Percentiles rank a stretch among this genome's conserved stretches.
These are phyloP conservation scores for Magallana ariakensis DNA, from an alignment of 1,140 invertebrate genomes.

Conservation along the genomic window DNA sequence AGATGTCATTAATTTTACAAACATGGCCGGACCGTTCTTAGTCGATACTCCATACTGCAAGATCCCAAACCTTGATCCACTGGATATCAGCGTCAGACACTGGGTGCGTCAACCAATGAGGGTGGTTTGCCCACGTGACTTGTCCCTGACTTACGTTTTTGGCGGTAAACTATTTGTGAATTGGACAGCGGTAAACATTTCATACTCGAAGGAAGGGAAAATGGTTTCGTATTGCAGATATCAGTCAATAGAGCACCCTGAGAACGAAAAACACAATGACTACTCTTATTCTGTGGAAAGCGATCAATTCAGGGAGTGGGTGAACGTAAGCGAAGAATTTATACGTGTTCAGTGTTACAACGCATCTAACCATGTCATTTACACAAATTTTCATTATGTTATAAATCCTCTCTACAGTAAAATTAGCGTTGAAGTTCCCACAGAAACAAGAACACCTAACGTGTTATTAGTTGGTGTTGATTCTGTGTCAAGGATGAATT, in stretches of 20 bases:
- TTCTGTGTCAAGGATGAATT: conserved; percentile 91
- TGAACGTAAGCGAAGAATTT: conserved; percentile 68
- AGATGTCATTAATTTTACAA: too few species aligned
- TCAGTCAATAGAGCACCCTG: not conserved
- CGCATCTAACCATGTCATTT: conserved; percentile 64
- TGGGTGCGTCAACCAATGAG: not conserved
- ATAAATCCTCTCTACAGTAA: conserved; percentile 65
- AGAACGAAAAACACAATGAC: not conserved
- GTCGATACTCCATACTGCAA: not conserved
- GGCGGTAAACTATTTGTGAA: not conserved
- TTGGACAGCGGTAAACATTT: not conserved
- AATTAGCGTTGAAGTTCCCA: conserved; percentile 47
- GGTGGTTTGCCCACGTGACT: not conserved
- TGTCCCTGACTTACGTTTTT: not conserved
- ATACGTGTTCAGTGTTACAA: conserved; percentile 73
- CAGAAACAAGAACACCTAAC: conserved; percentile 58
- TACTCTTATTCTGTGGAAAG: not conserved
- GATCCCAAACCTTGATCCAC: not conserved
- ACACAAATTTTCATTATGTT: conserved; percentile 79
- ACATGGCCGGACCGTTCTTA: not conserved
- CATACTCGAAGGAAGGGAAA: not conserved
- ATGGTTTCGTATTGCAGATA: not conserved
- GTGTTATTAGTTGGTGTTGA: conserved; percentile 92
- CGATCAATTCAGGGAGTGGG: conserved; percentile 48
- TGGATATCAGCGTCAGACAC: not conserved